Evolutionary conservation across 2,888 invertebrate species (phyloP).

Genomic region (Xestobium rufovillosum): DNA sequence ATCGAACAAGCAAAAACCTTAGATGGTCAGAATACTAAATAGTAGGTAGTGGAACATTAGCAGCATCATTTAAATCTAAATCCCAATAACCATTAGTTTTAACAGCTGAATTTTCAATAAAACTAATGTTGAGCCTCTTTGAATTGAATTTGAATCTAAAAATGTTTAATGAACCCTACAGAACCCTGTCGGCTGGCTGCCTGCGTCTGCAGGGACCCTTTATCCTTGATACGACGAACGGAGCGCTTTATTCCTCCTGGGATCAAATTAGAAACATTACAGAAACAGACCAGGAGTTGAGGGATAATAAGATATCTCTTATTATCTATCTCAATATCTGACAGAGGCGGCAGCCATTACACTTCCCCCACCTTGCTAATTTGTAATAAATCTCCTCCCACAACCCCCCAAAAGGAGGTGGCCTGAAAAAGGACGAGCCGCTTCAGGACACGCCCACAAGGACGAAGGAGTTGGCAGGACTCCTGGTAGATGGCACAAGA

Average conservation of each 20-base stretch:
- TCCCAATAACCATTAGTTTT: no score
- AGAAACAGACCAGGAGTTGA: conserved; percentile 34
- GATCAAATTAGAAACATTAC: conserved; percentile 43
- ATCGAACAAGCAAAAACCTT: no score
- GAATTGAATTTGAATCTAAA: no score
- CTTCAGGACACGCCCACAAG: conserved; percentile 5
- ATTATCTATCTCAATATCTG: conserved; percentile 40
- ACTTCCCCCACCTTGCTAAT: conserved; percentile 36
- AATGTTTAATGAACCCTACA: no score
- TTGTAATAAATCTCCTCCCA: conserved; percentile 33
- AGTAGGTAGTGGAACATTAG: no score
- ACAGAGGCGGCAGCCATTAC: conserved; percentile 42
- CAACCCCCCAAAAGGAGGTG: conserved; percentile 19
- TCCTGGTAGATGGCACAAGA: not conserved
- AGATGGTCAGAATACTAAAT: no score
- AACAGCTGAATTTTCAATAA: no score
- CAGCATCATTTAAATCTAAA: no score
- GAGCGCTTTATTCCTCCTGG: conserved; percentile 36
- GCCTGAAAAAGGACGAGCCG: conserved; percentile 11
- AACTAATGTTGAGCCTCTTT: no score
- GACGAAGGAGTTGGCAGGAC: conserved; percentile 10
- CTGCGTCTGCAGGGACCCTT: no score
- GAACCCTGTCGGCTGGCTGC: no score
- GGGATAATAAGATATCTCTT: conserved; percentile 42
- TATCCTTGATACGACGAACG: no score